Evolutionary conservation across 2,888 invertebrate genomes (phyloP), one percentile per base, ranked within the genome.

Genomic region (Rhagonycha lutea): DNA sequence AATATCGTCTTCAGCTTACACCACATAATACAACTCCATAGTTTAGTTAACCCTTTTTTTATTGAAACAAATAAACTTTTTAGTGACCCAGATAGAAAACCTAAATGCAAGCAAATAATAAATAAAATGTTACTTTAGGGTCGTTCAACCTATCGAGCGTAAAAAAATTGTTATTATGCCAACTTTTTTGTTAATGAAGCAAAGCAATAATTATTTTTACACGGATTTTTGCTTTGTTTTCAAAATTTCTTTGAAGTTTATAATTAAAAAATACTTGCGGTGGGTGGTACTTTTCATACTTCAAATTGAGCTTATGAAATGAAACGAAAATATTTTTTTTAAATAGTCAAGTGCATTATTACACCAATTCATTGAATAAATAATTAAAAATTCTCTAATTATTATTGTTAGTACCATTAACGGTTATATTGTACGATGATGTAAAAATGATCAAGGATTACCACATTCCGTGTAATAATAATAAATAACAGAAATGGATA

Each of bases 1-100:
- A 74, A 74, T 74, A 74, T 70, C 63, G 70, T 70, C 70, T 70
- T 70, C 68, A 62, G 69, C 63, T 47, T 63, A 65, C 24, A 60
- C 63, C 63, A 65, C 65, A 65, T 65, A 14, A 47, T 61, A 60
- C 32, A 68, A 18, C 68, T 14, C 29, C 61, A 47, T 68, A 29
- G 63, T 24, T 24, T 24, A 11, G 23, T 47, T 61, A 29, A 68
- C 68, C 14, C 14, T 68, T 68, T 68, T 68, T 28, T 24, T 26
- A 28, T 68, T 14, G 18, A 14, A 14, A 68, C 28, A 23, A 28
- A 68, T 14, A 28, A 28, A 26, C 28, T 26, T 26, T 14, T 5
- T 10, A 26, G 14, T 69, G 73, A 73, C 73, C 73, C 32, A 69
- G 26, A 73, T 68, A 29, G 7, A 29, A 11, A 18, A 63, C 10